Conservation (phyloP, 2,797 vertebrate genomes). For the Salarias fasciatus region DNA sequence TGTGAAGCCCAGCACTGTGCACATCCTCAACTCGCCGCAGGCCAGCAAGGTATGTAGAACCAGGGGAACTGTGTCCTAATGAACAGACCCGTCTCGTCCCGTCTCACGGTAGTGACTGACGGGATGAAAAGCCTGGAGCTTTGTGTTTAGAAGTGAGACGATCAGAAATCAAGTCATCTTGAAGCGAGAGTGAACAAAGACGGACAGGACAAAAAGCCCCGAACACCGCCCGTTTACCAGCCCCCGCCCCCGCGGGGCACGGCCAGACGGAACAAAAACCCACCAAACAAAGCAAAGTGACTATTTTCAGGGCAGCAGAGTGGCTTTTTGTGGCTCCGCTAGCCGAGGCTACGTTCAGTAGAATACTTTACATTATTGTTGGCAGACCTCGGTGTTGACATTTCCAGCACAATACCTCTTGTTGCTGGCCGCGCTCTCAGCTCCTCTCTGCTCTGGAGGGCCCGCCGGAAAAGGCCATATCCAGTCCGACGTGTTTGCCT, state of each 20-base stretch:
- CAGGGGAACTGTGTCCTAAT: constrained; percentile 36
- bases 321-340: too few species aligned
- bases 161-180: too few species aligned
- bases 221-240: too few species aligned
- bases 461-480: constrained; percentile 53
- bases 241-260: too few species aligned
- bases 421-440: constrained; percentile 44
- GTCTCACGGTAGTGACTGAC: too few species aligned
- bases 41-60: constrained; percentile 91
- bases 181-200: too few species aligned
- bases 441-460: constrained; percentile 44
- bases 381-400: constrained; percentile 61
- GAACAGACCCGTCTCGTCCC: constrained; percentile 2
- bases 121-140: constrained; percentile 5
- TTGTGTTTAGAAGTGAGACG: not conserved
- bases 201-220: too few species aligned
- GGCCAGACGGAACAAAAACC: too few species aligned
- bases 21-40: constrained; percentile 95
- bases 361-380: constrained; percentile 47
- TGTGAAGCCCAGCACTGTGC: constrained; percentile 95
- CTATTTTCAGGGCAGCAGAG: not conserved
- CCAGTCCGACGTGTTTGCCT: constrained; percentile 62
- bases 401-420: constrained; percentile 60
- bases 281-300: not conserved
- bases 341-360: too few species aligned